phyloP scores from a whole-genome alignment of 1,140 invertebrate genomes.

The Prorops nasuta region DNA sequence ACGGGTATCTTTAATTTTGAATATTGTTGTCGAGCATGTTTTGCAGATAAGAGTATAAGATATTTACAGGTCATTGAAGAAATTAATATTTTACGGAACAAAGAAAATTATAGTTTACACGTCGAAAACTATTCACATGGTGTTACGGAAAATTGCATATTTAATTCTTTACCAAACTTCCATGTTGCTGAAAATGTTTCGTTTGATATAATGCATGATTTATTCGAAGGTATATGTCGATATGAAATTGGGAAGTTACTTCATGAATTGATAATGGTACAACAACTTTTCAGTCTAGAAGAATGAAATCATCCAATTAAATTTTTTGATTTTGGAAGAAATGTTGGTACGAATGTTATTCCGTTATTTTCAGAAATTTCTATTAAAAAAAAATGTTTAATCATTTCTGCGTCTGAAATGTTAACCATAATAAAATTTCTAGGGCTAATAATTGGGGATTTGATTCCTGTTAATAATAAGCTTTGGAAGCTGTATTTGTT shows the following conservation, averaged over 20 bases:
- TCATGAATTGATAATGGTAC: background rate
- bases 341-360: too few species aligned
- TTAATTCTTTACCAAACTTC: background rate
- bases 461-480: too few species aligned
- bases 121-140: background rate
- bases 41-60: constrained; percentile 1
- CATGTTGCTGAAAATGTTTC: background rate
- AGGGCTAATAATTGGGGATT: too few species aligned
- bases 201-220: constrained; percentile 4
- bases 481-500: too few species aligned
- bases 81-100: background rate
- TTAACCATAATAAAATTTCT: too few species aligned
- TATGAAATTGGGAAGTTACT: background rate
- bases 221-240: too few species aligned
- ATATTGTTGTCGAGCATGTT: constrained; percentile 8
- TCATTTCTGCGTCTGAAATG: too few species aligned
- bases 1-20: constrained; percentile 2
- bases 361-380: too few species aligned
- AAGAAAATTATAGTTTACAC: background rate
- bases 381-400: too few species aligned
- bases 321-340: too few species aligned
- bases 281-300: constrained; percentile 5
- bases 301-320: too few species aligned
- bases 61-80: background rate
- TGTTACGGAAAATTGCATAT: constrained; percentile 1